phyloP scores from a whole-genome alignment of 2,888 invertebrate genomes.

The Eristalinus sepulchralis region DNA sequence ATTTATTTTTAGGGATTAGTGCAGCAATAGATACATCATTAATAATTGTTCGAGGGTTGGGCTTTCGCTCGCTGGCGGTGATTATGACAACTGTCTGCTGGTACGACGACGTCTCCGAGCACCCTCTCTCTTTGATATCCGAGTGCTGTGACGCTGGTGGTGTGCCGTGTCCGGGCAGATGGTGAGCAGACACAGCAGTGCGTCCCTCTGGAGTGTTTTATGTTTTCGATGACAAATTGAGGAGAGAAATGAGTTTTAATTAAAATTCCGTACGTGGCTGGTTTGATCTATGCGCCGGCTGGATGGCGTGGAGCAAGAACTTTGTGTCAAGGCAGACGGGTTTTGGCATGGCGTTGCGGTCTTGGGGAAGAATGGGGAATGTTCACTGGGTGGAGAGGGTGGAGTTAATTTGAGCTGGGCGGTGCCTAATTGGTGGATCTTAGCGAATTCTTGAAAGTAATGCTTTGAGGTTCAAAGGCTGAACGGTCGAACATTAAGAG shows the following conservation, averaged over 20 bases:
- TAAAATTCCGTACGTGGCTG: conserved; percentile 55
- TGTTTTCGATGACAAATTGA: conserved; percentile 65
- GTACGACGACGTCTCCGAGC: conserved; percentile 28
- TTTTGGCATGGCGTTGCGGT: not conserved
- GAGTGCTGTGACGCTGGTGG: not conserved
- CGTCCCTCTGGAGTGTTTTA: conserved; percentile 36
- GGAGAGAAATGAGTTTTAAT: conserved; percentile 54
- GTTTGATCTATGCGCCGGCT: conserved; percentile 26
- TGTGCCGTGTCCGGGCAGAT: conserved; percentile 53
- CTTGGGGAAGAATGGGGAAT: not conserved
- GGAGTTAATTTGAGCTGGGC: not conserved
- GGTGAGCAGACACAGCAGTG: conserved; percentile 43
- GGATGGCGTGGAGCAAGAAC: not conserved
- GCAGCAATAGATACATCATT: conserved; percentile 69
- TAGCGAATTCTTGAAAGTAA: too few species aligned
- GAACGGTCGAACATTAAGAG: too few species aligned
- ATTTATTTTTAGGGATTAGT: conserved; percentile 65
- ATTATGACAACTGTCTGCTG: conserved; percentile 65
- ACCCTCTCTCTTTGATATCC: conserved; percentile 52
- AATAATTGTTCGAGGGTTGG: conserved; percentile 66
- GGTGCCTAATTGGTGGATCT: not conserved
- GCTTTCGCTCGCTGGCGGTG: conserved; percentile 27
- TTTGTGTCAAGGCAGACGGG: not conserved
- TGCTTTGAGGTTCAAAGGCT: too few species aligned
- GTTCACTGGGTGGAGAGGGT: not conserved